Evolutionary conservation across 2,888 invertebrate genomes (phyloP).

Genomic region (Phortica okadai): DNA sequence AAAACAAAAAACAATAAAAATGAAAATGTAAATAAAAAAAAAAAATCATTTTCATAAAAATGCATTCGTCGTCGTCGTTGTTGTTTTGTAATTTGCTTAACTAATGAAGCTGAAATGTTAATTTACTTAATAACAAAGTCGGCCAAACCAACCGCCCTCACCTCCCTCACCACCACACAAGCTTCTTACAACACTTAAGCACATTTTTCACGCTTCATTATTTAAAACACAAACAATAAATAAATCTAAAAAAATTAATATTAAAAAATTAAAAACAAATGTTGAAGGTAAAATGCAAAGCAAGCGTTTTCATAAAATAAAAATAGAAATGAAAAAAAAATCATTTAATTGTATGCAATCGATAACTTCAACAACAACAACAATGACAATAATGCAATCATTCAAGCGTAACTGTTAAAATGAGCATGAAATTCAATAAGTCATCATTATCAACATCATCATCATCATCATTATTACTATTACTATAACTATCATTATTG

Average conservation of each 20-base stretch:
- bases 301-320: too few species aligned
- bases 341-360: too few species aligned
- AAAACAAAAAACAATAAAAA: neutral
- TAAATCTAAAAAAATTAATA: too few species aligned
- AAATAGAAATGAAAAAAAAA: too few species aligned
- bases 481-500: neutral
- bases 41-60: neutral
- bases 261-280: too few species aligned
- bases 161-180: too few species aligned
- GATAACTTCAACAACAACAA: too few species aligned
- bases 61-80: neutral
- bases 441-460: neutral
- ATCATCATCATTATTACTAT: neutral
- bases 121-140: neutral
- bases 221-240: too few species aligned
- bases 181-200: too few species aligned
- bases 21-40: neutral
- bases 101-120: constrained; percentile 7
- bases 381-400: neutral
- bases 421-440: neutral
- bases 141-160: too few species aligned
- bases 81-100: neutral
- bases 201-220: too few species aligned
- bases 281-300: too few species aligned
- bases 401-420: constrained; percentile 11